phyloP scores from a whole-genome alignment of 2,797 vertebrate genomes.

The Periparus ater region DNA sequence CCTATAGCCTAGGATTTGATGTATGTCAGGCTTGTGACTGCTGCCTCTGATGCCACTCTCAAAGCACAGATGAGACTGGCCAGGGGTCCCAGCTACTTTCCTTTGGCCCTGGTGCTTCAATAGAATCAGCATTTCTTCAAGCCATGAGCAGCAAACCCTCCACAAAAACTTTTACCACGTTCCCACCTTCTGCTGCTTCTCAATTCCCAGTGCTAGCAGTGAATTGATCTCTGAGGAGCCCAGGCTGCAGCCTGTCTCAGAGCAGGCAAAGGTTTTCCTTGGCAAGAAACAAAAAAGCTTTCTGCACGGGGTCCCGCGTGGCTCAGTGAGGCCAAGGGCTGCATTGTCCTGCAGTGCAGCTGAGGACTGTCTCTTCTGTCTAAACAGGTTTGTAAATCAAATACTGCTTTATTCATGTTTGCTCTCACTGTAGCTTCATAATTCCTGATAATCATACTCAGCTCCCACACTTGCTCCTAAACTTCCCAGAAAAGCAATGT shows the following conservation, averaged over 20 bases:
- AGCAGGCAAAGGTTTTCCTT: conserved; percentile 38
- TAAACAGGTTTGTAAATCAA: conserved; percentile 30
- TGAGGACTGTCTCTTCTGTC: background rate
- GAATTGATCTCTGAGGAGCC: conserved; percentile 9
- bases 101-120: conserved; percentile 1
- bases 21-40: background rate
- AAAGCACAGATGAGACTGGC: background rate
- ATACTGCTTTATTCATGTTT: background rate
- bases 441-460: background rate
- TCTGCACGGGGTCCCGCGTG: rapidly evolving
- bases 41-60: background rate
- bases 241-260: conserved; percentile 15
- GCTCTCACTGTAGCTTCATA: background rate
- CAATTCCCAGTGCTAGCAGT: background rate
- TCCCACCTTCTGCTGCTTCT: background rate
- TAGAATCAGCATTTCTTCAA: background rate
- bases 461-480: background rate
- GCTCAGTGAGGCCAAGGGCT: background rate
- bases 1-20: background rate
- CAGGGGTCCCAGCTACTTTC: conserved; percentile 23
- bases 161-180: background rate
- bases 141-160: background rate
- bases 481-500: background rate
- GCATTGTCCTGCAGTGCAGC: background rate
- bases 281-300: conserved; percentile 31